Percentiles rank a stretch among this genome's conserved stretches.
Evolutionary conservation across 2,797 vertebrate genomes (phyloP).

Genomic region (Leptoclinus maculatus): DNA sequence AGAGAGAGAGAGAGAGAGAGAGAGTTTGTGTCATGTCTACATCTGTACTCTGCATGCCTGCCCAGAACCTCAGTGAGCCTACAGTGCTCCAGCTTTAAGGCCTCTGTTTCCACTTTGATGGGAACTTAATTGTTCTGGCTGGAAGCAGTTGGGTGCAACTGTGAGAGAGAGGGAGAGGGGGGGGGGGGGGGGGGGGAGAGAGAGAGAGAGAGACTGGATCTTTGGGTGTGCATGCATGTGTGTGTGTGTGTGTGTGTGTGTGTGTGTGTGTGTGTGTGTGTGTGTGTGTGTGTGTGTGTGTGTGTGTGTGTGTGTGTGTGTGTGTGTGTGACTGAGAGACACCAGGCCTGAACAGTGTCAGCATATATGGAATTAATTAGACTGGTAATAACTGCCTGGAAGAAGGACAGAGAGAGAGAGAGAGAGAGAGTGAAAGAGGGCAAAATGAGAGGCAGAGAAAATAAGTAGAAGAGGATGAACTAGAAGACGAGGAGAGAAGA

Average conservation of each 20-base stretch:
- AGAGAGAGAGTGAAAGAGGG: constrained; percentile 5
- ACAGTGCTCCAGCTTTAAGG: constrained; percentile 44
- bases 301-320: neutral
- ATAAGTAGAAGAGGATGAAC: constrained; percentile 29
- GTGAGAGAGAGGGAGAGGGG: constrained; percentile 38
- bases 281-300: constrained; percentile 6
- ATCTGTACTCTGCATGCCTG: constrained; percentile 45
- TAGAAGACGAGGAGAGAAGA: constrained; percentile 18
- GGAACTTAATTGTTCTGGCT: constrained; percentile 75
- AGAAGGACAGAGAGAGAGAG: neutral
- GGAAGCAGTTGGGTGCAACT: constrained; percentile 69
- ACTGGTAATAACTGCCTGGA: constrained; percentile 59
- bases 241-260: constrained; percentile 17
- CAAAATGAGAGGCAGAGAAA: constrained; percentile 27
- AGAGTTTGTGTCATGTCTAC: constrained; percentile 42
- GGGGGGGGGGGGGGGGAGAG: neutral
- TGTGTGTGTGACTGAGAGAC: constrained; percentile 39
- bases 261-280: constrained; percentile 26
- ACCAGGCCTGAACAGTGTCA: constrained; percentile 63
- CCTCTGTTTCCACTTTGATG: constrained; percentile 69
- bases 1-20: too few relatives aligned
- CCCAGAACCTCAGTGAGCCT: constrained; percentile 41
- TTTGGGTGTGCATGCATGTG: neutral
- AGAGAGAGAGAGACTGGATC: constrained; percentile 48
- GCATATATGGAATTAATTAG: constrained; percentile 77